These are phyloP conservation scores for Empidonax alnorum DNA, from an alignment of 2,113 vertebrate species.

Conservation along the genomic window DNA sequence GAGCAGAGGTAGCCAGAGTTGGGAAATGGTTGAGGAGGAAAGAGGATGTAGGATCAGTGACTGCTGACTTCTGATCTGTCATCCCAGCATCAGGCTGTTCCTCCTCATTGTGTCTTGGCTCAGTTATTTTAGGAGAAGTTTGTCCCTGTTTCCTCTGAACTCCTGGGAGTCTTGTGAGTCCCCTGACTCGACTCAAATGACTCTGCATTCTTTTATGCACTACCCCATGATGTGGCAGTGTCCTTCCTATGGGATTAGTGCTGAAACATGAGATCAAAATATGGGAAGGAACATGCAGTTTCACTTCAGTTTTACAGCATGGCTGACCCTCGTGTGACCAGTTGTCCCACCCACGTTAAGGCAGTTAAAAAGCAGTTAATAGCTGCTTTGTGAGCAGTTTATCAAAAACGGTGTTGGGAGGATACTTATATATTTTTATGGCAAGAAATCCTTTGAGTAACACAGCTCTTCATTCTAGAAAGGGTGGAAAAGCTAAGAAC, in stretches of 20 bases:
- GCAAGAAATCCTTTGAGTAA: background rate
- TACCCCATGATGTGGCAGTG: background rate
- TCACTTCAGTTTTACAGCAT: constrained; percentile 6
- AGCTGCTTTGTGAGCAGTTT: background rate
- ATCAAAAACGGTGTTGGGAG: background rate
- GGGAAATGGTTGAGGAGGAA: background rate
- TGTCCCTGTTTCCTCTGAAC: background rate
- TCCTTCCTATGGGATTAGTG: background rate
- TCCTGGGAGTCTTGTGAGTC: background rate
- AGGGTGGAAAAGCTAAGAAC: background rate
- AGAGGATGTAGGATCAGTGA: background rate
- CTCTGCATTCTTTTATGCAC: background rate
- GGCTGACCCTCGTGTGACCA: background rate
- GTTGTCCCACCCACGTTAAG: background rate
- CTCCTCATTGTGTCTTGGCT: background rate
- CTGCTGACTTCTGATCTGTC: background rate
- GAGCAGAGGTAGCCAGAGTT: background rate
- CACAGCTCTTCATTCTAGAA: background rate
- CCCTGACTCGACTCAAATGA: background rate
- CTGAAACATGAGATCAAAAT: background rate
- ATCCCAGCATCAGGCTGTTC: background rate
- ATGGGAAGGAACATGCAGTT: background rate
- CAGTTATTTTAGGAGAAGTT: background rate
- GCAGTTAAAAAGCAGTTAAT: background rate
- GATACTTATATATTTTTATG: background rate